Evolutionary conservation across 2,797 vertebrate species (phyloP), one percentile per base, ranked within the genome.

Genomic region (Echeneis naucrates): DNA sequence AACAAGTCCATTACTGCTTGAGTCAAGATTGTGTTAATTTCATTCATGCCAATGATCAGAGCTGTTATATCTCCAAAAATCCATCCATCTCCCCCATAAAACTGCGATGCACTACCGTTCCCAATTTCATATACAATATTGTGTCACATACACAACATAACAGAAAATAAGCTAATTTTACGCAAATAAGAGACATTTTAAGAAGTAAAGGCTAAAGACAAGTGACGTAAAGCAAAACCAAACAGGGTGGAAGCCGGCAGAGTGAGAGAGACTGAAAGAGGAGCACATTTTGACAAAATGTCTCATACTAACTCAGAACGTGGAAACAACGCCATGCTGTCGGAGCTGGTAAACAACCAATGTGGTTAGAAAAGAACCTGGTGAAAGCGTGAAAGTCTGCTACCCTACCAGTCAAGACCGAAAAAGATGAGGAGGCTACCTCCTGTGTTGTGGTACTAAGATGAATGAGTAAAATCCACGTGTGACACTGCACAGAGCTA

Each of bases 1-100:
- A 82, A 69, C 35, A 35, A 68, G 60, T 69, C 19, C 26, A 85
- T 85, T 79, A 54, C 79, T 52, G 75, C 58, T 77, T 54, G 62
- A 78, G 60, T 76, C 23, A 71, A 72, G 68, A 48, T 67, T 73
- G 35, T 23, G 19, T 55, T 66, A 16, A 68, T 84, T 77, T 58
- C n/a, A 67, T 57, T 65, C 65, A 71, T 54, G 9, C 6, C 23
- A 14, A 13, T 55, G 27, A 75, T 56, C 23, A 24, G 26, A 58
- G 33, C 16, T 26, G n/a, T 71, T 78, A 72, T 33, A 64, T 66
- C 64, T 38, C 32, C 14, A 38, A 42, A 68, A 30, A 45, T 30
- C 30, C 30, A 30, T 30, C 30, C 30, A 6, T 30, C 30, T n/a
- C n/a, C n/a, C n/a, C n/a, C 30, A 30, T 3, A 35, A 55, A 16